phyloP scores from a whole-genome alignment of 2,113 vertebrate species.

The Chauna torquata region DNA sequence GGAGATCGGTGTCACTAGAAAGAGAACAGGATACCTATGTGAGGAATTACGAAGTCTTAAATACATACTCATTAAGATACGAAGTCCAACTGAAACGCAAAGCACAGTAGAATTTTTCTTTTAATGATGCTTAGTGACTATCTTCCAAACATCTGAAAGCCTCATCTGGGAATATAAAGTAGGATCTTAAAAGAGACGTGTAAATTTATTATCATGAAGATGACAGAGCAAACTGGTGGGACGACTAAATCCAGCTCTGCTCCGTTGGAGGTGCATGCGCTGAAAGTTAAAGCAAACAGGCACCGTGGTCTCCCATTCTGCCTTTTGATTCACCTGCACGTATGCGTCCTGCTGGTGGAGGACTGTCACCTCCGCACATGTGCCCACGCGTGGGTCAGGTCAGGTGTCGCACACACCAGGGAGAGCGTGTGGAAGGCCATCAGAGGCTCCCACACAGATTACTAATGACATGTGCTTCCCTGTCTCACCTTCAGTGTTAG shows the following conservation, averaged over 20 bases:
- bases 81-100: neutral
- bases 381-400: rapidly evolving
- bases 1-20: neutral
- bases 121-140: neutral
- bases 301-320: rapidly evolving
- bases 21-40: neutral
- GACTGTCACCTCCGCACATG: rapidly evolving
- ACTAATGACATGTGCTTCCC: neutral
- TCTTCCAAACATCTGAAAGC: neutral
- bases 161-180: neutral
- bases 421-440: neutral
- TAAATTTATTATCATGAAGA: neutral
- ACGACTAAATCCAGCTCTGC: neutral
- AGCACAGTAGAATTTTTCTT: neutral
- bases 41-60: neutral
- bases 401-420: neutral
- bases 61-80: neutral
- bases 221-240: neutral
- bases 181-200: neutral
- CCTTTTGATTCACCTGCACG: neutral
- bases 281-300: neutral
- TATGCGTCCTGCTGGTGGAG: neutral
- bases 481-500: neutral
- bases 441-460: neutral
- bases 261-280: rapidly evolving